Evolutionary conservation across 2,113 vertebrate genomes (phyloP).

Genomic region (Onychostoma macrolepis): DNA sequence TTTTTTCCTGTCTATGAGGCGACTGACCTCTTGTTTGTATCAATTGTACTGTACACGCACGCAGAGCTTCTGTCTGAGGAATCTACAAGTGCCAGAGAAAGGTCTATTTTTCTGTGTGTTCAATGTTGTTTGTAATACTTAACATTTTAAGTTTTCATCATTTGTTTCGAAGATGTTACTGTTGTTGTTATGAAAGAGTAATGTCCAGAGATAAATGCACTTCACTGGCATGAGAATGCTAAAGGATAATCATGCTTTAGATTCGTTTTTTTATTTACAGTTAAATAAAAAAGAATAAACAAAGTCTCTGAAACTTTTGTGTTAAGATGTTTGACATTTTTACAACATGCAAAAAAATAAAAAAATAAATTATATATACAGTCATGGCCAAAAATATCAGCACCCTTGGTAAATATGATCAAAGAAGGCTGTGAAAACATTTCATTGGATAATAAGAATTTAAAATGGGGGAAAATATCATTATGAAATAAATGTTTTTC

Average conservation of each 20-base stretch:
- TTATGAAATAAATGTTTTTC: no score
- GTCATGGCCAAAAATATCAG: no score
- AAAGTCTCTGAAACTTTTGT: conserved; percentile 46
- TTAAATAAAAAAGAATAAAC: conserved; percentile 56
- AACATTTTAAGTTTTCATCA: conserved; percentile 43
- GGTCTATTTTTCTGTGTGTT: conserved; percentile 59
- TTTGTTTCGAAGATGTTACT: conserved; percentile 49
- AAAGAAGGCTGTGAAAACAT: no score
- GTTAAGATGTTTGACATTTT: background rate
- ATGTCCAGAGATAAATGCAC: conserved; percentile 56
- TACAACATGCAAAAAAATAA: background rate
- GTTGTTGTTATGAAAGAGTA: conserved; percentile 13
- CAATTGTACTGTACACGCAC: conserved; percentile 55
- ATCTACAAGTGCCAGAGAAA: conserved; percentile 64
- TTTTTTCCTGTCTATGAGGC: conserved; percentile 46
- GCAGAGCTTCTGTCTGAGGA: conserved; percentile 48
- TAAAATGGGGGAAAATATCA: no score
- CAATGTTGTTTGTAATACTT: conserved; percentile 52
- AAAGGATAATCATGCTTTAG: conserved; percentile 45
- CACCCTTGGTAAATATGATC: no score
- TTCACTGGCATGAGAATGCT: conserved; percentile 55
- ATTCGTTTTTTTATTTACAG: conserved; percentile 57
- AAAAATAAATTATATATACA: no score
- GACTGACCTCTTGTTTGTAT: conserved; percentile 50
- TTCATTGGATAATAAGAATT: no score